These are phyloP conservation scores for Xylota segnis DNA, from an alignment of 2,888 invertebrate species.

Conservation along the genomic window DNA sequence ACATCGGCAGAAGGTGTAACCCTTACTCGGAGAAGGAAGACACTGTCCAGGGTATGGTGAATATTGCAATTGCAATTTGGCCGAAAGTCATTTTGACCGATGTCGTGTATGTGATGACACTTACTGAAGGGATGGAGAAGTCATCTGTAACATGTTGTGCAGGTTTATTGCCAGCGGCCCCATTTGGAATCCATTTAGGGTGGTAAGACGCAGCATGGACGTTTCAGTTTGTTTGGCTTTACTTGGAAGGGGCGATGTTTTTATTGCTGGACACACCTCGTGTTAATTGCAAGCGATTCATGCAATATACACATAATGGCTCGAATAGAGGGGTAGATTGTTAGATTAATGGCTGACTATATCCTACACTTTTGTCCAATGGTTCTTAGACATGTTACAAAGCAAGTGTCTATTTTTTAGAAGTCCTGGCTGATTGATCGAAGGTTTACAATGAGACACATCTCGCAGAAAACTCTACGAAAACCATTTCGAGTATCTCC, in stretches of 20 bases:
- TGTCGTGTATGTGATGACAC: conserved; percentile 48
- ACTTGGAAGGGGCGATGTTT: conserved; percentile 30
- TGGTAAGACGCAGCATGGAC: conserved; percentile 37
- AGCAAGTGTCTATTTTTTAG: too few relatives aligned
- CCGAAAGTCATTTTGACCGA: conserved; percentile 62
- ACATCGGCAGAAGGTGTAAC: conserved; percentile 14
- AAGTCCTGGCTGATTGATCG: too few relatives aligned
- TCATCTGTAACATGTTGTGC: conserved; percentile 67
- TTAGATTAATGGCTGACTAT: too few relatives aligned
- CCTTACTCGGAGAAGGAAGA: conserved; percentile 32
- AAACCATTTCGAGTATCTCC: too few relatives aligned
- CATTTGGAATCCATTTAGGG: conserved; percentile 44
- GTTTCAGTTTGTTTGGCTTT: conserved; percentile 3
- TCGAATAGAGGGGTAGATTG: conserved; percentile 12
- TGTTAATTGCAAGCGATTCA: conserved; percentile 61
- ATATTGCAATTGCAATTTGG: conserved; percentile 67
- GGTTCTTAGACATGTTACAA: too few relatives aligned
- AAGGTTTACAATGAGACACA: too few relatives aligned
- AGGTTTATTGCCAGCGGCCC: conserved; percentile 55
- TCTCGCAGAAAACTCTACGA: too few relatives aligned
- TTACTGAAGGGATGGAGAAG: conserved; percentile 23
- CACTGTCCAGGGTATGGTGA: not conserved
- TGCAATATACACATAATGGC: not conserved
- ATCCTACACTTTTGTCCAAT: too few relatives aligned
- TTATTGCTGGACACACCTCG: conserved; percentile 68